phyloP scores from a whole-genome alignment of 2,888 invertebrate species.

The Cataglyphis cursor region DNA sequence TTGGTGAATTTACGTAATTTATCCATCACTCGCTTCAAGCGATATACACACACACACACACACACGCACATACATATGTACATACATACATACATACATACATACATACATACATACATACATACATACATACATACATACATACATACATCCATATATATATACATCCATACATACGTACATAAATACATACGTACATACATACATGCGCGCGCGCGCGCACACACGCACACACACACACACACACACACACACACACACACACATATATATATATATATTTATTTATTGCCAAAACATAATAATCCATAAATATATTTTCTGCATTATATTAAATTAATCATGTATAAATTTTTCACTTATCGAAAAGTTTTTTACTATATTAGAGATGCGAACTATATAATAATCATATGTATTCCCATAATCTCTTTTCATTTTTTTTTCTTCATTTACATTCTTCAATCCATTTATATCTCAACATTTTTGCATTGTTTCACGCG shows the following conservation, averaged over 20 bases:
- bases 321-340: neutral
- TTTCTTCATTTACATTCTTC: neutral
- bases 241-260: neutral
- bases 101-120: neutral
- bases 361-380: neutral
- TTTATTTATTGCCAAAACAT: neutral
- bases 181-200: neutral
- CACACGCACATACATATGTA: neutral
- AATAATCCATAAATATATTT: neutral
- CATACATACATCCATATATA: neutral
- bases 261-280: neutral
- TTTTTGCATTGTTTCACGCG: neutral
- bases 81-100: too few relatives aligned
- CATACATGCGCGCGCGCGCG: too few relatives aligned
- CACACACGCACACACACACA: neutral
- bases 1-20: constrained; percentile 7
- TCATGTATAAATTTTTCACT: neutral
- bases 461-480: neutral
- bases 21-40: neutral
- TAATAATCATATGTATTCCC: neutral
- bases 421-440: neutral
- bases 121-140: neutral
- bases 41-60: too few relatives aligned
- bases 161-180: neutral
- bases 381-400: neutral